Evolutionary conservation across 1,140 invertebrate genomes (phyloP), one percentile per base, ranked within the genome.

Genomic region (Epicauta chinensis): DNA sequence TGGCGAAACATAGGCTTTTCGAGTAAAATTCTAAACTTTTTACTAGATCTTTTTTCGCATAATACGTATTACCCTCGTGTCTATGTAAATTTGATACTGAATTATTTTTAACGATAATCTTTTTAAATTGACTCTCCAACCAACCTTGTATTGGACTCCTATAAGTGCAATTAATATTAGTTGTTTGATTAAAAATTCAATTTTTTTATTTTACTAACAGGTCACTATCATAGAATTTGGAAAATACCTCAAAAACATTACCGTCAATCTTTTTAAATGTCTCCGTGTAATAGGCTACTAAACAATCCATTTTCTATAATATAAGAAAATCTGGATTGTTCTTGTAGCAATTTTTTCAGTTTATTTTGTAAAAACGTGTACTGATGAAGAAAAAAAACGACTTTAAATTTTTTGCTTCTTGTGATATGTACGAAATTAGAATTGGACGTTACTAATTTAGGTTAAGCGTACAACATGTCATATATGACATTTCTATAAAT

Each of bases 1-100:
- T 58, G n/a, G 65, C 65, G 60, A 34, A 59, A 45, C 62, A 63
- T 38, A 67, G 56, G 49, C 62, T 64, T 51, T 60, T 61, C 2
- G 62, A 64, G 35, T 64, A 67, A 55, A 52, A 57, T 38, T 59
- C 51, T 16, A 67, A 55, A 50, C 59, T 61, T 45, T 66, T 60
- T 3, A 55, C 16, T 29, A 59, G 50, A 36, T 64, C 51, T 16
- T 65, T 63, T 32, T 54, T 47, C 7, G 52, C 53, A 56, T 61
- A 66, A 44, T 39, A 65, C 41, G 55, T 52, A 52, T 66, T 66
- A 7, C 62, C 64, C 52, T 62, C 55, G 32, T 56, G 52, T 40
- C 64, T 57, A 48, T 61, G 56, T 34, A 54, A 37, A 6, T 42
- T 52, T 14, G 62, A 60, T 31, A 40, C 23, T 3, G 29, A 40